phyloP scores from a whole-genome alignment of 2,888 invertebrate species.

The Schizaphis graminum region DNA sequence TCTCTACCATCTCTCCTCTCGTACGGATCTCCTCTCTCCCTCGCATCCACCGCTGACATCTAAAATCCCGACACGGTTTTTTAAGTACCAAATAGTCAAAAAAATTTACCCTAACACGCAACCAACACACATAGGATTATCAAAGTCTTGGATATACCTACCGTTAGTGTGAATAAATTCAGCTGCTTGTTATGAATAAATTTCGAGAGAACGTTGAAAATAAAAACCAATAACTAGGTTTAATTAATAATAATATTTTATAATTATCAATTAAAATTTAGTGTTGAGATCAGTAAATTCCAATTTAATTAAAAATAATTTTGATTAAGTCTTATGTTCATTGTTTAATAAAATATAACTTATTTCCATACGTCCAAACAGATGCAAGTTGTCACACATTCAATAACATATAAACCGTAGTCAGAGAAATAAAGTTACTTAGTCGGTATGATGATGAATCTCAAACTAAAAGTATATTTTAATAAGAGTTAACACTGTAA shows the following conservation, averaged over 20 bases:
- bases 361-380: background rate
- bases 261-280: background rate
- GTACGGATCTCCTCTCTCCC: conserved; percentile 65
- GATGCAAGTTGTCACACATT: background rate
- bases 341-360: background rate
- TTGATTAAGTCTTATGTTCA: background rate
- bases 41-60: conserved; percentile 61
- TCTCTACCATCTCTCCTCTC: conserved; percentile 66
- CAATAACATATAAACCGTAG: background rate
- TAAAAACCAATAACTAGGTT: background rate
- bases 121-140: background rate
- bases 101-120: background rate
- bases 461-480: background rate
- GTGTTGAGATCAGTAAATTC: background rate
- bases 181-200: background rate
- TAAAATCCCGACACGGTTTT: conserved; percentile 40
- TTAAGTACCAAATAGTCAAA: conserved; percentile 6
- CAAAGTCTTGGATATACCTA: background rate
- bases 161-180: background rate
- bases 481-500: background rate
- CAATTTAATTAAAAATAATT: background rate
- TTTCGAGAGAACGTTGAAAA: background rate
- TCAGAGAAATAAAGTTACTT: background rate
- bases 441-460: background rate
- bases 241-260: background rate